Conservation (phyloP, 2,797 vertebrate genomes). For the Sebastes jordani region DNA sequence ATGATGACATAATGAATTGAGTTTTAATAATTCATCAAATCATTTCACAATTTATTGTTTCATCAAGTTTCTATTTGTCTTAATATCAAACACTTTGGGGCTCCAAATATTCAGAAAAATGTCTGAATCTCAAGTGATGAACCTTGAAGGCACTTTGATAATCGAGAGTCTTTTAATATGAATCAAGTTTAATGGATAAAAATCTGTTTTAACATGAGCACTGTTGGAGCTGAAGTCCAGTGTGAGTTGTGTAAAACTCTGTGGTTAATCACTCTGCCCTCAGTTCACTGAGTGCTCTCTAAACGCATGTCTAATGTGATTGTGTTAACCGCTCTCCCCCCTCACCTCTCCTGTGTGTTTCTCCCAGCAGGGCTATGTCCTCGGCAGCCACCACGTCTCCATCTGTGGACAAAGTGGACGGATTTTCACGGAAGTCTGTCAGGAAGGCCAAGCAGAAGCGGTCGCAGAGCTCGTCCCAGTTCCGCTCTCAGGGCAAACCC, state of each 20-base stretch:
- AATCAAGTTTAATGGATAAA: neutral
- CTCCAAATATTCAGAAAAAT: neutral
- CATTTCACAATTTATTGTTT: neutral
- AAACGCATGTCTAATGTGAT: neutral
- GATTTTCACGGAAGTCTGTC: conserved; percentile 99
- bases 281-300: neutral
- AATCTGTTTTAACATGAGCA: neutral
- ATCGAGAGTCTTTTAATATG: neutral
- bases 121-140: neutral
- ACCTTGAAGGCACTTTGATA: neutral
- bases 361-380: conserved; percentile 97
- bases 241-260: neutral
- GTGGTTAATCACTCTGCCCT: neutral
- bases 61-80: neutral
- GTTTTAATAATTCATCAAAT: neutral
- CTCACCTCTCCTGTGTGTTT: conserved; percentile 5
- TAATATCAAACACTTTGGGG: neutral
- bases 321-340: neutral
- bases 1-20: neutral
- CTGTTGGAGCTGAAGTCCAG: too few species aligned
- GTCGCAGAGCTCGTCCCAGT: conserved; percentile 99
- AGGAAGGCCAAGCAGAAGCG: conserved; percentile 99
- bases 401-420: conserved; percentile 99
- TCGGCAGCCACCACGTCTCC: conserved; percentile 98
- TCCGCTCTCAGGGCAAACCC: conserved; percentile 99